phyloP scores from a whole-genome alignment of 1,140 invertebrate species.

The Microplitis mediator region DNA sequence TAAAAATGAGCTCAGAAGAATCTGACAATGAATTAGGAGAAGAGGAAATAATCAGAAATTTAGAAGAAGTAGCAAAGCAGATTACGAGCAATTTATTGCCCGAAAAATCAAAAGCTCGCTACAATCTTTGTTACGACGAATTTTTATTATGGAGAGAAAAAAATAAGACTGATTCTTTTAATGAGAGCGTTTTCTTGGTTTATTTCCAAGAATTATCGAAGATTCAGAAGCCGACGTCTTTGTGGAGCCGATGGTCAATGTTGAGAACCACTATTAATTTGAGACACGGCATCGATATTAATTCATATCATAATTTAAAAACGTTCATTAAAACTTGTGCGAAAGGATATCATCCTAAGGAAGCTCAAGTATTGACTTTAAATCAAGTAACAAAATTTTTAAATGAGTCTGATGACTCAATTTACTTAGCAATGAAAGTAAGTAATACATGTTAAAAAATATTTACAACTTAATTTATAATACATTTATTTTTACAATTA shows the following conservation, averaged over 20 bases:
- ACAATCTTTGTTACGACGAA: not conserved
- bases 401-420: too few relatives aligned
- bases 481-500: too few relatives aligned
- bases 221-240: constrained; percentile 17
- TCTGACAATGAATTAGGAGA: too few relatives aligned
- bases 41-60: not conserved
- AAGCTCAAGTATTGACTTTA: too few relatives aligned
- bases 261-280: constrained; percentile 1
- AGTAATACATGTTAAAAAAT: not conserved
- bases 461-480: not conserved
- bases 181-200: not conserved
- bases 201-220: not conserved
- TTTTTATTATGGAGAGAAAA: not conserved
- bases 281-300: constrained; percentile 11
- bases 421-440: too few relatives aligned
- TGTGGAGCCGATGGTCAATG: constrained; percentile 28
- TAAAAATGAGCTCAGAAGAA: too few relatives aligned
- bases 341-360: too few relatives aligned
- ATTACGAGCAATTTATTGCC: not conserved
- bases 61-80: not conserved
- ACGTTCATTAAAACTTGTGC: constrained; percentile 24
- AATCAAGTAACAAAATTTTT: too few relatives aligned
- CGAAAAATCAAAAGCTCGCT: not conserved
- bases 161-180: not conserved
- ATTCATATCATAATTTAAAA: constrained; percentile 6